Base-by-base conservation (phyloP, 2,888 invertebrate species). In the Escarpia spicata region DNA sequence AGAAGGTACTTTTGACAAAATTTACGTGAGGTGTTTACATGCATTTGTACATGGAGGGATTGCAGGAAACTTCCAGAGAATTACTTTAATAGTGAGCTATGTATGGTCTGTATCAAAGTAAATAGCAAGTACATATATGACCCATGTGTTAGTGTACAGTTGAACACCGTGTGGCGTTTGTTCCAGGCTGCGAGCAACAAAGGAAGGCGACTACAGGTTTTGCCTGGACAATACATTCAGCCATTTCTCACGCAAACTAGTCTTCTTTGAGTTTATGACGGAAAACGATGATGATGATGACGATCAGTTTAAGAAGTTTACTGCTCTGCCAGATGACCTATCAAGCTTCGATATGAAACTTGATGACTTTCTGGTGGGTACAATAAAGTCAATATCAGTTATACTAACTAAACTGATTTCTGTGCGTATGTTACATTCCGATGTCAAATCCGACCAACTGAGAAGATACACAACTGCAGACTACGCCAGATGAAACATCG, bases 171-270 rank as follows among this genome's bases (percentile, higher is more conserved):
- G 0, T 75, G 19, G 10, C 19, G 26, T 37, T 52, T 26, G 43
- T 92, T 93, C 3, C 91, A 94, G 94, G 90, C 19, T 93, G 19
- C 31, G 43, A 37, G 92, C 94, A 3, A 52, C 89, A n/a, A 93
- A 93, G 58, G 93, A 93, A 58, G 98, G 98, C 0, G 98, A 98
- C 95, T 98, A 98, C 96, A 97, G 97, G 93, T 97, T 98, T 95
- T 99, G 99, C 95, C 98, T 98, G 95, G 98, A 98, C 96, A 99
- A 99, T 96, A 97, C 97, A 0, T 98, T 98, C 96, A 98, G 98
- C 96, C 97, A 97, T n/a, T 98, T 98, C 95, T 98, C 98, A 94
- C 97, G 97, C 26, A 99, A 99, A 96, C 98, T 98, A 0, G 98
- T 98, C 0, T 98, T 98, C 96, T 98, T 98, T 95, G 98, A 98